Evolutionary conservation across 1,140 invertebrate genomes (phyloP), one percentile per base, ranked within the genome.

Genomic region (Lepidurus arcticus): DNA sequence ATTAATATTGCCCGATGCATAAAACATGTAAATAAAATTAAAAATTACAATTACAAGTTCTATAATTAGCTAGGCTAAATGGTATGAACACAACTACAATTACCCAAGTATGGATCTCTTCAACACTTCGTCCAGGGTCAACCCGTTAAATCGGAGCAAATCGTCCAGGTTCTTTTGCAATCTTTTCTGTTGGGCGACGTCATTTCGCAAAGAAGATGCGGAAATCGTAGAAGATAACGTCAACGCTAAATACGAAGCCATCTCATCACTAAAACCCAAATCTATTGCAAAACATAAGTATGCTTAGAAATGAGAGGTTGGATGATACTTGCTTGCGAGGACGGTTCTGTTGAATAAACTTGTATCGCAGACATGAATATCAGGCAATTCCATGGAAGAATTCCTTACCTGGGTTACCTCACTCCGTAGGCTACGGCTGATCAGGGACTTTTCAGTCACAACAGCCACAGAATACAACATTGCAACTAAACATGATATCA

Each of bases 301-400:
- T 65, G 6, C 6, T 65, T 9, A 7, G 53, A 16, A n/a, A n/a
- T 65, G 13, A n/a, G 8, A 65, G 21, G 10, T 16, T 65, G 21
- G 13, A n/a, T 65, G 21, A 65, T 21, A 65, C n/a, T 45, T 78
- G 75, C 78, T 26, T 26, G 26, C 10, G 10, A 78, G 78, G 7
- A 44, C 44, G 7, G 42, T 44, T 16, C 13, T 73, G 10, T 47
- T 78, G 42, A 78, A 74, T n/a, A 78, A 74, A 5, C 44, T 74
- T 34, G 78, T 78, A n/a, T 78, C 78, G 43, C 78, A 78, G 6
- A 78, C 44, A 44, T 78, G 78, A 45, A 78, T 78, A 13, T 74
- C 73, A 8, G 78, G 78, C 43, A 78, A 34, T 42, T 75, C 21
- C 78, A 78, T 78, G 10, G 73, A 75, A 16, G 74, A 47, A 42